Percentiles rank a stretch among this genome's conserved stretches.
Conservation (phyloP, 2,797 vertebrate genomes). For the Esox masquinongy region DNA sequence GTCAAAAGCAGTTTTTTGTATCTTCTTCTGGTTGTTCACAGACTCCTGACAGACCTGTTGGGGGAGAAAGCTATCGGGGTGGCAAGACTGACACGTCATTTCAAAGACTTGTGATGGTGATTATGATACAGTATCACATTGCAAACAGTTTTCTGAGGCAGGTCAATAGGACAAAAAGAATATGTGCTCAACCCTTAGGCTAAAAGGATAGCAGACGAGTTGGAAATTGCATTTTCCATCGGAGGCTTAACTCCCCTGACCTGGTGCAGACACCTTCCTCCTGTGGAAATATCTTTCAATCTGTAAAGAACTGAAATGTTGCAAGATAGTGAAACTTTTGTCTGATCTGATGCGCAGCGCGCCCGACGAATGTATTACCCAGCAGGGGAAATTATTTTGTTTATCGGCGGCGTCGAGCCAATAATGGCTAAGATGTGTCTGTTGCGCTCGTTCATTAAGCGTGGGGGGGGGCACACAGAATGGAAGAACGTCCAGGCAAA, state of each 20-base stretch:
- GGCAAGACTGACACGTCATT: slow-evolving; percentile 52
- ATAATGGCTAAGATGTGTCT: slow-evolving; percentile 8
- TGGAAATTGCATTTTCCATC: slow-evolving; percentile 52
- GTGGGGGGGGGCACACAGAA: background rate
- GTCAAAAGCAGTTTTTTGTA: background rate
- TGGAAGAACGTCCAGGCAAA: background rate
- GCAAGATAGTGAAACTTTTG: background rate
- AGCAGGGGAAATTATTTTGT: slow-evolving; percentile 19
- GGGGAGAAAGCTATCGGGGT: slow-evolving; percentile 23
- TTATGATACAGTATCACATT: slow-evolving; percentile 64
- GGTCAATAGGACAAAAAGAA: slow-evolving; percentile 53
- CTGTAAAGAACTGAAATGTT: background rate
- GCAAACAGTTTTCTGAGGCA: slow-evolving; percentile 63
- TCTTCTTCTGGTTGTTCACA: background rate
- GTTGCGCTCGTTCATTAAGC: slow-evolving; percentile 9
- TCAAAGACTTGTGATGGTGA: slow-evolving; percentile 63
- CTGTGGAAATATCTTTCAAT: background rate
- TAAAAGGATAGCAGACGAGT: slow-evolving; percentile 56
- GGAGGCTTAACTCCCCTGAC: slow-evolving; percentile 47
- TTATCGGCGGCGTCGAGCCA: slow-evolving; percentile 18
- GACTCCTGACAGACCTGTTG: background rate
- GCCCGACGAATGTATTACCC: slow-evolving; percentile 15
- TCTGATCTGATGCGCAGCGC: background rate
- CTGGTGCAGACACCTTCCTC: slow-evolving; percentile 25
- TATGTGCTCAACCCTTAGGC: slow-evolving; percentile 54